Evolutionary conservation across 2,113 vertebrate genomes (phyloP).

Genomic region (Sterrhoptilus dennistouni): DNA sequence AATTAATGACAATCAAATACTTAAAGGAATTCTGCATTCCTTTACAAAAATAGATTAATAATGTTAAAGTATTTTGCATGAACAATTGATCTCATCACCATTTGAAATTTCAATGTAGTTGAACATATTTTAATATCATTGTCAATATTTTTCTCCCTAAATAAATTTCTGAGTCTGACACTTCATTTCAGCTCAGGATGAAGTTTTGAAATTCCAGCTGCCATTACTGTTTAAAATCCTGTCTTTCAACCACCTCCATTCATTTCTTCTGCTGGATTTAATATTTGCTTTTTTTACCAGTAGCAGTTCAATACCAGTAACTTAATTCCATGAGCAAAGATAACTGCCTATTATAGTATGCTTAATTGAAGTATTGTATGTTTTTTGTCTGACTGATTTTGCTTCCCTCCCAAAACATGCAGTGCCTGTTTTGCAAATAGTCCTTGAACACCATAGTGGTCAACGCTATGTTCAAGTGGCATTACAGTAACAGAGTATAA

Average conservation of each 20-base stretch:
- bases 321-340: background rate
- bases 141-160: background rate
- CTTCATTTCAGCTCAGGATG: background rate
- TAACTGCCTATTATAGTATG: background rate
- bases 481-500: background rate
- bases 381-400: background rate
- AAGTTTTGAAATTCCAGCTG: background rate
- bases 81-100: background rate
- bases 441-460: background rate
- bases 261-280: background rate
- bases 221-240: background rate
- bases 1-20: background rate
- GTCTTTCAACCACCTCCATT: background rate
- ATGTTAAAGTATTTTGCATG: background rate
- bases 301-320: background rate
- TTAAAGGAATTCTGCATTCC: background rate
- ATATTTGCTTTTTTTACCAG: background rate
- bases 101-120: background rate
- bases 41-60: background rate
- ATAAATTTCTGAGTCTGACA: background rate
- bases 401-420: background rate
- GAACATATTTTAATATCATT: background rate
- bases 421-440: background rate
- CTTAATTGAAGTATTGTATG: background rate
- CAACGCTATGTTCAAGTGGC: background rate